Evolutionary conservation across 2,113 vertebrate genomes (phyloP).

Genomic region (Alaudala cheleensis): DNA sequence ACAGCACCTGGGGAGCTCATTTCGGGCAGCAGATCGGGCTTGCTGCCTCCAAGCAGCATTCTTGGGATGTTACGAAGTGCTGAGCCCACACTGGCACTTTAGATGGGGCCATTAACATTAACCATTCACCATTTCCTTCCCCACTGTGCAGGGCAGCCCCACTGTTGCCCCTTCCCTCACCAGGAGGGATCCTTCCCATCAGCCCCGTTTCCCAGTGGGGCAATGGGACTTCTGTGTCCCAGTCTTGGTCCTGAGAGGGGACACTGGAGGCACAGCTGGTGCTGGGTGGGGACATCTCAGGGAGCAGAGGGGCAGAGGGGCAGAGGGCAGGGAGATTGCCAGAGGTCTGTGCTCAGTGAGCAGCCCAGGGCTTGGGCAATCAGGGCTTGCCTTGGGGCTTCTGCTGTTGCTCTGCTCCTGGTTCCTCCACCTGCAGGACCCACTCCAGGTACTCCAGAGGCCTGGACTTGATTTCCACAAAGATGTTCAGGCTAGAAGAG

Average conservation of each 20-base stretch:
- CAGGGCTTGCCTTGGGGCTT: not conserved
- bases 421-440: not conserved
- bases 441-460: not conserved
- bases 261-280: not conserved
- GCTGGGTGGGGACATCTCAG: not conserved
- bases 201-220: not conserved
- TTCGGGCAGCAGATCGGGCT: not conserved
- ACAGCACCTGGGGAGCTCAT: not conserved
- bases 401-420: not conserved
- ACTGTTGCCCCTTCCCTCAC: not conserved
- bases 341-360: not conserved
- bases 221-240: accelerated
- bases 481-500: not conserved
- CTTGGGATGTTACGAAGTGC: not conserved
- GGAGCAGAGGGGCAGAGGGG: not conserved
- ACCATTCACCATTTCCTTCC: not conserved
- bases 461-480: not conserved
- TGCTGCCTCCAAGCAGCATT: not conserved
- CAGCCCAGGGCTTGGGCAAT: not conserved
- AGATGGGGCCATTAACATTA: not conserved
- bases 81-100: not conserved
- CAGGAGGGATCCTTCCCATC: not conserved
- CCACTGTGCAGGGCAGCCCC: not conserved
- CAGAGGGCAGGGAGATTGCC: not conserved
- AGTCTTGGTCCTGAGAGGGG: not conserved